Base-by-base conservation (phyloP, 2,797 vertebrate species). In the Cichlasoma orientale region DNA sequence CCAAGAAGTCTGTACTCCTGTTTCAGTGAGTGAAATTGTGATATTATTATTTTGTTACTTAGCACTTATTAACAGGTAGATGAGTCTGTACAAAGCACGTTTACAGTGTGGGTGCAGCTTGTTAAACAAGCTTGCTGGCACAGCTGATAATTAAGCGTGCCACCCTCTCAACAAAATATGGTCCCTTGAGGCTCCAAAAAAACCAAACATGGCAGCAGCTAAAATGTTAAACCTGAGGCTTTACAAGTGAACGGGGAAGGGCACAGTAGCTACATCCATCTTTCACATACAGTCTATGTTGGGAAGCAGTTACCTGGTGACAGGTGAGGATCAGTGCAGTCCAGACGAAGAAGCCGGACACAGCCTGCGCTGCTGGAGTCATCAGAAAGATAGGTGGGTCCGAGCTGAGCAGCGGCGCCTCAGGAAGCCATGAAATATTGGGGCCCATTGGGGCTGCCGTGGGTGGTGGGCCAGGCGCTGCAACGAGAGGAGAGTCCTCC, bases 311-410 rank as follows among this genome's bases (percentile, higher is more conserved):
- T 96, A 99, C 98, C 98, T 99, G 98, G 89, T 99, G 98, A 90
- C 97, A 98, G 85, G 98, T 99, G 93, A 99, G 95, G 69, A 99
- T 96, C 90, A 99, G 95, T 12, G 98, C 98, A 0, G 97, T 97
- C 98, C 98, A 99, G 31, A 99, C 98, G 21, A 99, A 99, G 94
- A 99, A 97, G 81, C 98, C 98, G 0, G 98, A 98, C 92, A 98
- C 94, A 31, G 97, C 97, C 93, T 99, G 98, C 1, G 98, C 96
- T 0, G 96, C 96, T 0, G 95, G 95, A 18, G 97, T 99, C 98
- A 99, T 99, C 86, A 99, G 96, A 88, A 99, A 99, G 88, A 97
- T 94, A 0, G 98, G 98, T 89, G 96, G 95, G 63, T 97, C 97
- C 66, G 94, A 87, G 21, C 92, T 95, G 0, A 96, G 96, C 59